Conservation (phyloP, 1,140 invertebrate genomes). For the Lerema accius region DNA sequence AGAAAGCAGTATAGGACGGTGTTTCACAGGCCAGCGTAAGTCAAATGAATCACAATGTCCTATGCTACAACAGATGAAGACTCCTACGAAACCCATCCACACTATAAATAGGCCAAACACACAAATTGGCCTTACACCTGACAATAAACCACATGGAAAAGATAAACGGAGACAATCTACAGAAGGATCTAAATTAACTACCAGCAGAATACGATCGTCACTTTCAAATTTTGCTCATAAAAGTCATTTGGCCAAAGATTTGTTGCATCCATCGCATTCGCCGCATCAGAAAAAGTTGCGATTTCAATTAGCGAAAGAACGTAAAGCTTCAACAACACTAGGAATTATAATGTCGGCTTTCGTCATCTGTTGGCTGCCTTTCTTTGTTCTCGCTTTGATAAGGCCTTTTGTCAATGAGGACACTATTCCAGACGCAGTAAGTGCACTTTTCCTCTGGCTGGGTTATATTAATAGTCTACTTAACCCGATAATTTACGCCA, state of each 20-base stretch:
- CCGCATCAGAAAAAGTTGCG: slow-evolving; percentile 89
- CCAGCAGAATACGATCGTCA: slow-evolving; percentile 77
- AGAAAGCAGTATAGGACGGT: slow-evolving; percentile 82
- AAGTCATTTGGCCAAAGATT: slow-evolving; percentile 77
- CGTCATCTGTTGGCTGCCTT: slow-evolving; percentile 98
- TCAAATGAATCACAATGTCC: slow-evolving; percentile 90
- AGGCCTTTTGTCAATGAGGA: slow-evolving; percentile 90
- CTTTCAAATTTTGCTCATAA: slow-evolving; percentile 79
- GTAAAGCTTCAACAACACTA: slow-evolving; percentile 97
- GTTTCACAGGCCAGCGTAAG: slow-evolving; percentile 85
- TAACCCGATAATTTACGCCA: slow-evolving; percentile 97
- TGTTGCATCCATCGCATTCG: slow-evolving; percentile 75
- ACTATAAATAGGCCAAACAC: slow-evolving; percentile 69
- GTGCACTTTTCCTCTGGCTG: slow-evolving; percentile 91
- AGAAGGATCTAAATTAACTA: slow-evolving; percentile 67
- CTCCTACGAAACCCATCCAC: slow-evolving; percentile 74
- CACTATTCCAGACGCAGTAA: slow-evolving; percentile 89
- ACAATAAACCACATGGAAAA: slow-evolving; percentile 57
- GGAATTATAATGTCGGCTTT: slow-evolving; percentile 99
- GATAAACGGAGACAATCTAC: slow-evolving; percentile 63
- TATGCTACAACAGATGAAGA: slow-evolving; percentile 84
- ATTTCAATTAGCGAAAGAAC: slow-evolving; percentile 93
- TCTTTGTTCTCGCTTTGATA: slow-evolving; percentile 95
- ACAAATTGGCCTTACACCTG: slow-evolving; percentile 61
- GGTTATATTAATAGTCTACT: slow-evolving; percentile 96